Conservation (phyloP, 2,888 invertebrate species). For the Tiphia femorata region DNA sequence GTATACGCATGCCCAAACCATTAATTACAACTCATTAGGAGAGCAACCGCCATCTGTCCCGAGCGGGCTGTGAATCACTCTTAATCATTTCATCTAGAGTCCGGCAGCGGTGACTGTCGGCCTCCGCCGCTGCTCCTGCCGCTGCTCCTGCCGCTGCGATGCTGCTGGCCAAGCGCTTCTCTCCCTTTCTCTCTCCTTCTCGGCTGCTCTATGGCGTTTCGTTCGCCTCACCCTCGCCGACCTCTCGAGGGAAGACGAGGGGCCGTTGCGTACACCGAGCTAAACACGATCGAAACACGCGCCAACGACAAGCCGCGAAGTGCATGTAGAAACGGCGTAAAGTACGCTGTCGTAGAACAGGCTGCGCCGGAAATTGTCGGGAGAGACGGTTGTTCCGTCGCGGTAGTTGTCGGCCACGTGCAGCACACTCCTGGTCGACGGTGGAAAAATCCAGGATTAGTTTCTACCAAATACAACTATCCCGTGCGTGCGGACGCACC, state of each 20-base stretch:
- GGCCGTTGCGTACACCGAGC: neutral
- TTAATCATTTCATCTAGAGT: constrained; percentile 66
- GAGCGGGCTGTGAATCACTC: constrained; percentile 64
- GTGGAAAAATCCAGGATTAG: no score
- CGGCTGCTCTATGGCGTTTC: neutral
- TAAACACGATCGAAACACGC: no score
- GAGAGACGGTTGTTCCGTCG: no score
- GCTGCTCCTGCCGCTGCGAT: constrained; percentile 22
- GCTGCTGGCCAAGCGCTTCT: no score
- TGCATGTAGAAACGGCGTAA: neutral
- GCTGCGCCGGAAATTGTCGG: neutral
- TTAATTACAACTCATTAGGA: constrained; percentile 68
- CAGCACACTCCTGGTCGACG: no score
- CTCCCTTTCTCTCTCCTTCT: constrained; percentile 8
- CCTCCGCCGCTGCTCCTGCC: constrained; percentile 15
- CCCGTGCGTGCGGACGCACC: no score
- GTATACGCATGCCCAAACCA: constrained; percentile 62
- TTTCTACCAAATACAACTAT: no score
- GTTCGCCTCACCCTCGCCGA: no score
- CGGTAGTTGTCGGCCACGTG: no score
- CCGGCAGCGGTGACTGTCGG: constrained; percentile 34
- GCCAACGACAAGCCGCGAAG: neutral
- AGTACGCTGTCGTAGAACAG: neutral
- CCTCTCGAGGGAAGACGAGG: neutral
- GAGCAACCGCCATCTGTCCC: constrained; percentile 66